Base-by-base conservation (phyloP, 2,113 vertebrate genomes). In the Bothrops jararaca region DNA sequence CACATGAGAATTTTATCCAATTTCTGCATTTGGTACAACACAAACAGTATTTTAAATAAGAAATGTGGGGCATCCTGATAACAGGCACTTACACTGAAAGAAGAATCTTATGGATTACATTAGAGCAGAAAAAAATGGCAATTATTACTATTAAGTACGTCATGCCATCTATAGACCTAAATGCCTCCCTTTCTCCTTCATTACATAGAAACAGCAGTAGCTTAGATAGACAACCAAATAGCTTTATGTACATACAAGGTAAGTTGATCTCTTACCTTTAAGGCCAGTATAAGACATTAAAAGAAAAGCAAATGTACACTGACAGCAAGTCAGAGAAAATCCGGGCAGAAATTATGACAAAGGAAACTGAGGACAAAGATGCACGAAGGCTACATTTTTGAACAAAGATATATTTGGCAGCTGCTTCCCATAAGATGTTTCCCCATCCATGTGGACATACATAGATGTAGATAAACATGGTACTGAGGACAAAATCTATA, bases 201-300 rank as follows among this genome's bases (percentile, higher is more conserved):
- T 56, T n/a, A 60, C 87, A 50, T 24, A 60, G n/a, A 24, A 5
- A 69, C 3, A 56, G 20, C 6, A 93, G 42, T 91, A 93, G 56
- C 54, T 87, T 50, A 90, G 56, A 26, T n/a, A 69, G 24, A 6
- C 20, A 86, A 50, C 24, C 22, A 56, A 89, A 64, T 50, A 93
- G 24, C 3, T 18, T 56, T 22, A 9, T 34, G 50, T n/a, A 85
- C 57, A 53, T 39, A 29, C 88, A 91, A 15, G 12, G 10, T 88
- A 93, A 89, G 88, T 60, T 42, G 54, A n/a, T 20, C 54, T 57
- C 29, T 48, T 89, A 89, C 18, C 52, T 89, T 89, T 85, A 74
- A n/a, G 53, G 60, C 64, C 52, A 48, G 26, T 85, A 56, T 18
- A 85, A 94, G 88, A 86, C 87, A 94, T 95, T 94, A 95, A 95